Base-by-base conservation (phyloP, 2,888 invertebrate genomes). In the Rhodophaea formosa region DNA sequence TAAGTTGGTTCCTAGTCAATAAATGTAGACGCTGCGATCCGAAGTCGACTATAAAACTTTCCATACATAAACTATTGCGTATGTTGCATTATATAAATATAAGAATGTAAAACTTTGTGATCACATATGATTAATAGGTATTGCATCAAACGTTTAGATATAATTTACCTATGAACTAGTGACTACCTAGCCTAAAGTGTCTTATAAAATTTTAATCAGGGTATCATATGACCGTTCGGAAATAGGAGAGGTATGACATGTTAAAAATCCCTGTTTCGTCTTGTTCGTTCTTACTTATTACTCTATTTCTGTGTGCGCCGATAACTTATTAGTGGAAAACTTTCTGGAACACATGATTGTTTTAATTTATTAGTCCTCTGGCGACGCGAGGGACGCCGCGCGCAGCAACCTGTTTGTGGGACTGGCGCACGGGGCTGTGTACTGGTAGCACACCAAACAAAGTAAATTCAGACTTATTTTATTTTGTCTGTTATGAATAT, bases 191-290 rank as follows among this genome's bases (percentile, higher is more conserved):
- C 62, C 69, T 73, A 74, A 57, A 56, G 69, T 73, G 72, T 75
- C 70, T 69, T 72, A 66, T 64, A 68, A 62, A 67, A 64, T n/a
- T n/a, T n/a, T n/a, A n/a, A n/a, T 55, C 69, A 66, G 71, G 64
- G 62, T 49, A 67, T 66, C 69, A 68, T 68, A 65, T 68, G 63
- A 63, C 61, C 60, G 72, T 70, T 66, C 65, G 61, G 68, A 66
- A 64, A 62, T 66, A 66, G 62, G 65, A 67, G 64, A 68, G 63
- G 68, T 67, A 66, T 56, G 70, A 65, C 58, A 62, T 65, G 71
- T 72, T 75, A 80, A 80, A 84, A 84, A 86, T 86, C 87, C 87
- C 86, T 86, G 87, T 86, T 82, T 83, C 68, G 66, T 74, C 75
- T 80, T 78, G 79, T 83, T 81, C 77, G 75, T 71, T 64, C 75